Percentiles rank a stretch among this genome's conserved stretches.
Evolutionary conservation across 53 echinoderm and acorn worm genomes (phyloP).

Genomic region (Paelopatides confundens): DNA sequence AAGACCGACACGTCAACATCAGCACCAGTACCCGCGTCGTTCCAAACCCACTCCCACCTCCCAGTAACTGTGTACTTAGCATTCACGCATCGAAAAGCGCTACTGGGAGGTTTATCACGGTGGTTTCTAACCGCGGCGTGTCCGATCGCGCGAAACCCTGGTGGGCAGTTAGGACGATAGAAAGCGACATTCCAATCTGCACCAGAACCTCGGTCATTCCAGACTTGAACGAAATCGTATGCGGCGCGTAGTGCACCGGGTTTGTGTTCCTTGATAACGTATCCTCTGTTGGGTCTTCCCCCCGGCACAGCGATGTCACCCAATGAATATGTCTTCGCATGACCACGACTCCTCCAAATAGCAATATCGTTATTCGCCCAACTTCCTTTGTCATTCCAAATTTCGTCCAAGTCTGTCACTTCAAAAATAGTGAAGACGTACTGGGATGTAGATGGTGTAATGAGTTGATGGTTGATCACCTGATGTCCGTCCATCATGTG

Average conservation of each 20-base stretch:
- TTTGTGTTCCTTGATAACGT: neutral
- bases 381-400: slow-evolving; percentile 2
- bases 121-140: neutral
- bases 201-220: neutral
- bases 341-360: neutral
- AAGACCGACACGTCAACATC: neutral
- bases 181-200: neutral
- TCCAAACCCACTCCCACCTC: slow-evolving; percentile 1
- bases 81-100: neutral
- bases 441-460: neutral
- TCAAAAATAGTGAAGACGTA: neutral
- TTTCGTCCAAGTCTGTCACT: neutral
- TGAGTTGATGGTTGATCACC: neutral
- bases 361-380: neutral
- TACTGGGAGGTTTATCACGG: neutral
- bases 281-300: neutral
- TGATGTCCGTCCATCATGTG: neutral
- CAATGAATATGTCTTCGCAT: neutral
- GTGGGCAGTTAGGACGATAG: neutral
- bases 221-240: neutral
- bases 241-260: neutral
- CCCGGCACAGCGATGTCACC: neutral
- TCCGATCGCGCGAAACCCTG: neutral
- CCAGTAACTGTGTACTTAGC: neutral
- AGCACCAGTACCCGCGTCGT: neutral